Percentiles rank a stretch among this genome's conserved stretches.
Conservation (phyloP, 2,113 vertebrate species). For the Grammomys surdaster region DNA sequence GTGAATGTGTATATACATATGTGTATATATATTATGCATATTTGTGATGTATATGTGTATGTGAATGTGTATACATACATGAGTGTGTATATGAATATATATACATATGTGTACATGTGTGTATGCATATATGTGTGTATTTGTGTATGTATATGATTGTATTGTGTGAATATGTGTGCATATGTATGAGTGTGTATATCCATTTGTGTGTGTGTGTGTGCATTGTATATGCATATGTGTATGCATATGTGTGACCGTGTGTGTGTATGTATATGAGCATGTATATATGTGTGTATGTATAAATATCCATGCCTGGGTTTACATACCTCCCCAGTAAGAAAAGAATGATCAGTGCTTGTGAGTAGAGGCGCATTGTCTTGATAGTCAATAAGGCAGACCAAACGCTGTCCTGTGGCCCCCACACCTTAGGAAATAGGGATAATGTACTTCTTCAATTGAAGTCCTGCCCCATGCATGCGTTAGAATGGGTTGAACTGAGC, state of each 20-base stretch:
- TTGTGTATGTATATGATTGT: background rate
- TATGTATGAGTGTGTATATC: background rate
- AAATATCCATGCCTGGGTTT: background rate
- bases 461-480: background rate
- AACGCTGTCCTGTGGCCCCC: background rate
- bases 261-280: background rate
- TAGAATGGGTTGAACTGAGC: background rate
- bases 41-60: background rate
- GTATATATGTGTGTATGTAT: background rate
- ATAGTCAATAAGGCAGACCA: background rate
- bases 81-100: background rate
- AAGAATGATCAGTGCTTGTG: background rate
- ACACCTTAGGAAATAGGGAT: background rate
- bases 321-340: background rate
- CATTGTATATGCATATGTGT: background rate
- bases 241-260: background rate
- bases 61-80: accelerated
- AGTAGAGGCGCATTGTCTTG: background rate
- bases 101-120: background rate
- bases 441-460: background rate
- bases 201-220: too few species aligned
- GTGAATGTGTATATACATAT: background rate
- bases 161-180: background rate
- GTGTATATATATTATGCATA: background rate
- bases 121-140: background rate